Conservation (phyloP, 2,113 vertebrate species). For the Hystrix cristata region DNA sequence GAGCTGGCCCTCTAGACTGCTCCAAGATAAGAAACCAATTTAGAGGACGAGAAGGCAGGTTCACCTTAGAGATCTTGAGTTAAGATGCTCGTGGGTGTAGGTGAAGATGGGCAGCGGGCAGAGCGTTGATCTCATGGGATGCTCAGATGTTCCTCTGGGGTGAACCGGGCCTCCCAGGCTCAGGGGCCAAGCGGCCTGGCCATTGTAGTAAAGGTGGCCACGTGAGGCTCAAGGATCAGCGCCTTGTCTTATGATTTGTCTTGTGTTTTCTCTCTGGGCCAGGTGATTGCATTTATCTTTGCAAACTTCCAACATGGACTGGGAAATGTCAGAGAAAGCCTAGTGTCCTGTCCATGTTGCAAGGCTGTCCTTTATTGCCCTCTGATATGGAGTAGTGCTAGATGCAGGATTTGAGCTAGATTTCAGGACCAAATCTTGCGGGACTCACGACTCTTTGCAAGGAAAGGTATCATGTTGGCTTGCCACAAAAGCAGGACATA, state of each 20-base stretch:
- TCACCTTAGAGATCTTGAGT: background rate
- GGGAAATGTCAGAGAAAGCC: background rate
- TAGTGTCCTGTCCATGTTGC: background rate
- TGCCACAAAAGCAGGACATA: background rate
- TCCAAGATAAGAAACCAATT: background rate
- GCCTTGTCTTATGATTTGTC: background rate
- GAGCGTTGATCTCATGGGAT: background rate
- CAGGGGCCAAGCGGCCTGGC: background rate
- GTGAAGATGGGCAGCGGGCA: background rate
- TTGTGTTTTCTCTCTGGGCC: background rate
- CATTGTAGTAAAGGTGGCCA: background rate
- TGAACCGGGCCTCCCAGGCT: background rate
- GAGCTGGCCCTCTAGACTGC: background rate
- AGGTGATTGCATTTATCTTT: slow-evolving; percentile 10
- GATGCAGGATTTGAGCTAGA: background rate
- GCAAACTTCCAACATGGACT: background rate
- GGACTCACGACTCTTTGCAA: background rate
- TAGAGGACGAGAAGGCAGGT: background rate
- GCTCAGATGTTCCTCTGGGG: background rate
- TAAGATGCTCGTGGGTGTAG: background rate
- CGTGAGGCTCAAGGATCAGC: background rate
- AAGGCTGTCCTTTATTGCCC: background rate
- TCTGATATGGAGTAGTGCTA: background rate
- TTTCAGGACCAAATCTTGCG: background rate
- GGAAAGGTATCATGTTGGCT: background rate